Evolutionary conservation across 2,113 vertebrate species (phyloP), one percentile per base, ranked within the genome.

Genomic region (Notechis scutatus): DNA sequence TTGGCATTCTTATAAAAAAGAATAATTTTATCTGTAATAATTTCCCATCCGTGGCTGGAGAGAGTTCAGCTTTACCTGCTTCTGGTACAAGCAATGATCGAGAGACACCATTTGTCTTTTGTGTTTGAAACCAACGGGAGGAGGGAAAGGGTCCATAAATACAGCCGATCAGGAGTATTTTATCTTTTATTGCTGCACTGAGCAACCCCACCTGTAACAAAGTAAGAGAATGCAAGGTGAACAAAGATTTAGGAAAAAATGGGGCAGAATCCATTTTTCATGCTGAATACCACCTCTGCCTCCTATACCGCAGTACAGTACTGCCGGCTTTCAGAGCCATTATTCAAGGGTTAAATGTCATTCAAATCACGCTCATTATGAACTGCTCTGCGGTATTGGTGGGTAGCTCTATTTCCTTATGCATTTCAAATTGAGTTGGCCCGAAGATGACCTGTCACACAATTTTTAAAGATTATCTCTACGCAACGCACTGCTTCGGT

Each of bases 331-430:
- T 23, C 95, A 92, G 90, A 94, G 93, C 94, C 92, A 97, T 97
- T 96, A 95, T 96, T 97, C 97, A 97, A 96, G 98, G 97, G 98
- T 97, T 97, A 97, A 97, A 97, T 97, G 98, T 97, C 98, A 98
- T 96, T 98, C 98, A 95, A 90, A 97, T 97, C 93, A 94, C 95
- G 91, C 97, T 98, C 96, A 97, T 97, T 97, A 97, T 95, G 96
- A 97, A 96, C 97, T 94, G 95, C 92, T 86, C 88, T 74, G 94
- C 93, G 91, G 94, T 92, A 42, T 96, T 95, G 95, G 94, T 96
- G 96, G 94, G 90, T 42, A 96, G 95, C 93, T 93, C 95, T 93
- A 85, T 96, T 95, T 95, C 96, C 96, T 96, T 97, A 96, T 97
- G 97, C 97, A 97, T 98, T 96, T 96, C 96, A 95, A 95, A 95